Evolutionary conservation across 1,140 invertebrate genomes (phyloP).

Genomic region (Bilobella aurantiaca): DNA sequence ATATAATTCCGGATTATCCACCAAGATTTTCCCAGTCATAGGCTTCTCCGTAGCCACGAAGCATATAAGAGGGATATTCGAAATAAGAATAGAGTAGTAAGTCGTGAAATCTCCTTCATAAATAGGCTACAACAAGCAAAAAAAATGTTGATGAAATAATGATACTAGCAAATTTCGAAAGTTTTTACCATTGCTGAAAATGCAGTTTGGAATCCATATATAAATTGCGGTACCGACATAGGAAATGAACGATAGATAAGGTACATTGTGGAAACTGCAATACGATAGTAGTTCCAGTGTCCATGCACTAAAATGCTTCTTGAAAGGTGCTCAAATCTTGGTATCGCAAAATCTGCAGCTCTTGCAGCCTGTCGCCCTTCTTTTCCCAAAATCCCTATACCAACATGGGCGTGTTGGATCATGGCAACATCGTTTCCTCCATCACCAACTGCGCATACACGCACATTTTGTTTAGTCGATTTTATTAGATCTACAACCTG

Average conservation of each 20-base stretch:
- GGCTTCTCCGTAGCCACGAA: conserved; percentile 61
- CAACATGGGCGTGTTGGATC: conserved; percentile 93
- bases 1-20: conserved; percentile 46
- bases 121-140: conserved; percentile 37
- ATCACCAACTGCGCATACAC: conserved; percentile 48
- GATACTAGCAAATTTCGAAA: conserved; percentile 17
- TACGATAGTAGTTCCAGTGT: conserved; percentile 61
- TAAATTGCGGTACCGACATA: conserved; percentile 43
- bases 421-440: conserved; percentile 95
- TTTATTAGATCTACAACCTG: not conserved
- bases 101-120: no score
- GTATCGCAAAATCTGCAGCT: conserved; percentile 52
- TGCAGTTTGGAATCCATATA: conserved; percentile 7
- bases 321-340: conserved; percentile 57
- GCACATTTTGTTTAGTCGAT: not conserved
- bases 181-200: not conserved
- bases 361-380: conserved; percentile 68
- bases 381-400: conserved; percentile 75
- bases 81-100: no score
- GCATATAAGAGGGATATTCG: no score
- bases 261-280: conserved; percentile 63
- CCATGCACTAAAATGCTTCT: conserved; percentile 58
- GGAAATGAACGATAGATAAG: conserved; percentile 77
- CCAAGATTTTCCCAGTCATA: conserved; percentile 47
- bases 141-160: not conserved